These are phyloP conservation scores for Taeniopygia guttata DNA, from an alignment of 2,797 vertebrate species.

Conservation along the genomic window DNA sequence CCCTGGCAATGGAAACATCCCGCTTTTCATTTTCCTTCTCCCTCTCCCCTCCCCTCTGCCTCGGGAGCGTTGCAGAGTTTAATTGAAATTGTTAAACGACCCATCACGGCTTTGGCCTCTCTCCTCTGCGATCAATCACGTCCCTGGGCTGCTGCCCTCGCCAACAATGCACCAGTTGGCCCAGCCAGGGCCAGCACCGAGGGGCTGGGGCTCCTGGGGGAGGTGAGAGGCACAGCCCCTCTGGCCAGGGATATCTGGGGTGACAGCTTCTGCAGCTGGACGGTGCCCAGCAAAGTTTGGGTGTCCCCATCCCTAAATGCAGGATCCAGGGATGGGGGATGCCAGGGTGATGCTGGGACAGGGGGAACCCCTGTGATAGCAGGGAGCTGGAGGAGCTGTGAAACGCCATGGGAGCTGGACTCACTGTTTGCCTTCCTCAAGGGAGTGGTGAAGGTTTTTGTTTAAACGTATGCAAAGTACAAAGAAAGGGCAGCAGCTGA, in stretches of 20 bases:
- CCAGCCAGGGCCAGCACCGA: not conserved
- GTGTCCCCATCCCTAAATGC: not conserved
- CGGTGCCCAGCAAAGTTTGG: fast-evolving
- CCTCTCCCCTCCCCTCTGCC: not conserved
- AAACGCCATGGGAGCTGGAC: not conserved
- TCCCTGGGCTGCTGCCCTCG: conserved; percentile 2
- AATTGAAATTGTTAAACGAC: conserved; percentile 73
- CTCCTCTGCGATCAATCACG: conserved; percentile 58
- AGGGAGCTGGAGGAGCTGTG: fast-evolving
- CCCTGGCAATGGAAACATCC: not conserved
- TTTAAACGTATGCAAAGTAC: conserved; percentile 8
- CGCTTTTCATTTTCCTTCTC: conserved; percentile 36
- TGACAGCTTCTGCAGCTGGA: not conserved
- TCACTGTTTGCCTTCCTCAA: conserved; percentile 19
- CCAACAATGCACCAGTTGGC: conserved; percentile 57
- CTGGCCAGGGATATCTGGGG: not conserved
- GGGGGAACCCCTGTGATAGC: too few relatives aligned
- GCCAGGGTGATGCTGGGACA: not conserved
- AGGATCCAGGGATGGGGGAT: not conserved
- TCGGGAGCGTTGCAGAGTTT: conserved; percentile 40
- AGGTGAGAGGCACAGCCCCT: not conserved
- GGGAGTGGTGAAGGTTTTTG: conserved; percentile 49
- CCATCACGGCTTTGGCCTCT: conserved; percentile 67
- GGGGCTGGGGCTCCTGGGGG: not conserved
- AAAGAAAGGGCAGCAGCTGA: conserved; percentile 56